A percentile compares a stretch with the other conserved stretches of the same genome.
phyloP scores from a whole-genome alignment of 2,888 invertebrate species.

The Eupithecia tripunctaria region DNA sequence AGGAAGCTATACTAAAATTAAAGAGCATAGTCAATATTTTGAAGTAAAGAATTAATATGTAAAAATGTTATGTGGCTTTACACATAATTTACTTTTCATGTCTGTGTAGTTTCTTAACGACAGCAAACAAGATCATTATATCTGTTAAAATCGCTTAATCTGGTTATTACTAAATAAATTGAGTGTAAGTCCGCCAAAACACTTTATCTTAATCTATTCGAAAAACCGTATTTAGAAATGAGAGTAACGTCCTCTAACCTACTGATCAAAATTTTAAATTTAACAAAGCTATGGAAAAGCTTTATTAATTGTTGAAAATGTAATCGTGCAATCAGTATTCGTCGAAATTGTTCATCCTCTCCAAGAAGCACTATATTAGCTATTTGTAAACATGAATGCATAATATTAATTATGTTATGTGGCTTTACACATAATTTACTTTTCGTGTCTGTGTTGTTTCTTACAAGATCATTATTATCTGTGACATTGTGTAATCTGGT shows the following conservation, averaged over 20 bases:
- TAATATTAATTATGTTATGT: no score
- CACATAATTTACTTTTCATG: neutral
- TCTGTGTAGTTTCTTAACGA: neutral
- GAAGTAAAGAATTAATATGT: neutral
- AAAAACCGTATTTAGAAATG: neutral
- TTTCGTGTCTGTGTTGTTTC: neutral
- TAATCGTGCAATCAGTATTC: no score
- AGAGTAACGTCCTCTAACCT: neutral
- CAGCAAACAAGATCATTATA: neutral
- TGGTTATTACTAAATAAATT: neutral
- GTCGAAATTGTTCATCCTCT: slow-evolving; percentile 59
- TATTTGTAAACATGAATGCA: no score
- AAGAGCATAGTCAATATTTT: neutral
- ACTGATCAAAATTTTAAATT: neutral
- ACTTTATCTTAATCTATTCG: neutral
- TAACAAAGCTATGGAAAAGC: neutral
- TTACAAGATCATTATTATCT: neutral
- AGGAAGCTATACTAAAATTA: neutral
- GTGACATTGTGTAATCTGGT: neutral
- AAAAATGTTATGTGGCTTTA: neutral
- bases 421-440: slow-evolving; percentile 1
- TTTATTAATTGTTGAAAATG: neutral
- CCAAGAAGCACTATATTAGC: no score
- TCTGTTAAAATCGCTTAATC: neutral
- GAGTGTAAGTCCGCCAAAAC: neutral